Base-by-base conservation (phyloP, 2,888 invertebrate genomes). In the Platerodrilus igneus region DNA sequence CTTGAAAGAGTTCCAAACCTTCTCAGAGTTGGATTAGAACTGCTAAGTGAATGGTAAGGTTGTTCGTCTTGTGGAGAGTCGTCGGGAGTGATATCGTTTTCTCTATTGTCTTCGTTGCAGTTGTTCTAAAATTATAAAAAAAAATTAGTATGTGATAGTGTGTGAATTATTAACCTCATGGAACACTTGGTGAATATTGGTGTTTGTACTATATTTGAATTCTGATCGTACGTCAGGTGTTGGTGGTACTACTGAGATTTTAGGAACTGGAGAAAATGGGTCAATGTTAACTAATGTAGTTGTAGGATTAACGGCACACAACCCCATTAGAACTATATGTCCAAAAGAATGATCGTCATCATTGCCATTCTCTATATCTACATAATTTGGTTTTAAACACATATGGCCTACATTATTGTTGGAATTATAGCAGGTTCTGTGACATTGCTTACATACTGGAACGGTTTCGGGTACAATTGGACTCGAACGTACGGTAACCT, bases 401-500 rank as follows among this genome's bases (percentile, higher is more conserved):
- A 50, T 56, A 36, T 57, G 55, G 36, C 53, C 56, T 34, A 50
- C 45, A 42, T 59, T 56, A 23, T 50, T 55, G 41, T 55, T 59
- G 13, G 48, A 48, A 38, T 59, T 55, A 27, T 54, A 75, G 68
- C 85, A 86, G 59, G 83, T 83, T 69, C 81, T 83, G 60, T 85
- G 86, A 68, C 86, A 86, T 66, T 84, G 81, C 50, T 81, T 77
- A 68, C 86, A 86, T 37, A 86, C 81, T 36, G 82, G 77, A 57
- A 84, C 74, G 39, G 80, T 78, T 67, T 84, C 85, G 45, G 81
- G 79, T 34, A 79, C 77, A 41, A 81, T 77, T 42, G 83, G 83
- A 66, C 83, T 83, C 32, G 85, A 85, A 57, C 83, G 76, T 38
- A 86, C 84, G 30, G 85, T 85, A 51, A 84, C 83, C 84, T 85